Evolutionary conservation across 2,888 invertebrate species (phyloP), one percentile per base, ranked within the genome.

Genomic region (Parnassius orleans): DNA sequence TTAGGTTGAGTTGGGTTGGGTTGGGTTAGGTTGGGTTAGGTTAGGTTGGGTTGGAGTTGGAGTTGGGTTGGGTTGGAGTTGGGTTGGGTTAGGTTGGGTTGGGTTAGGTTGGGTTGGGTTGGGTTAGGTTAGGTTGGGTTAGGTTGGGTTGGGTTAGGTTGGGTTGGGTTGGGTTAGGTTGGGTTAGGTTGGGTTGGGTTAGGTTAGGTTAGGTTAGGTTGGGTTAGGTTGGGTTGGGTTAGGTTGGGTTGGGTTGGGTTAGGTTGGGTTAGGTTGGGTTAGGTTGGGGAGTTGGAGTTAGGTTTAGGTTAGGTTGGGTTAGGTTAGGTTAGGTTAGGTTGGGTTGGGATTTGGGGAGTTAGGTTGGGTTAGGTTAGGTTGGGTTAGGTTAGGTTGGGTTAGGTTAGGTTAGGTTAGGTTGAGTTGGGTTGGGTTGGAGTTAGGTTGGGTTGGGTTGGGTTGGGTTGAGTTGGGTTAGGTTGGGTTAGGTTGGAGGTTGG

Each of bases 1-100:
- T 63, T 63, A 63, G 63, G 69, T 69, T 63, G 59, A 60, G 63
- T 63, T 63, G 59, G 63, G 63, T 63, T 63, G 56, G 60, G 60
- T 57, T 62, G 57, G 62, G 62, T 62, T 42, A 9, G 42, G 42
- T 42, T 42, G 42, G 9, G 42, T 42, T 42, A 9, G n/a, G n/a
- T n/a, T n/a, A n/a, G n/a, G n/a, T n/a, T n/a, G n/a, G n/a, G n/a
- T n/a, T n/a, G n/a, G n/a, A n/a, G n/a, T n/a, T n/a, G 42, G 42
- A n/a, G 9, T 42, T 62, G 57, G 62, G 62, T 62, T 62, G 57
- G 62, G 63, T 64, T 64, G 60, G 63, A 60, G 63, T 64, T 64
- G 42, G 42, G 42, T 42, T 42, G 42, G 42, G 42, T 42, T 42
- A 9, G 42, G 60, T 60, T 60, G 42, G 59, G 59, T 55, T 63